phyloP scores from a whole-genome alignment of 2,113 vertebrate genomes.

The Clarias gariepinus region DNA sequence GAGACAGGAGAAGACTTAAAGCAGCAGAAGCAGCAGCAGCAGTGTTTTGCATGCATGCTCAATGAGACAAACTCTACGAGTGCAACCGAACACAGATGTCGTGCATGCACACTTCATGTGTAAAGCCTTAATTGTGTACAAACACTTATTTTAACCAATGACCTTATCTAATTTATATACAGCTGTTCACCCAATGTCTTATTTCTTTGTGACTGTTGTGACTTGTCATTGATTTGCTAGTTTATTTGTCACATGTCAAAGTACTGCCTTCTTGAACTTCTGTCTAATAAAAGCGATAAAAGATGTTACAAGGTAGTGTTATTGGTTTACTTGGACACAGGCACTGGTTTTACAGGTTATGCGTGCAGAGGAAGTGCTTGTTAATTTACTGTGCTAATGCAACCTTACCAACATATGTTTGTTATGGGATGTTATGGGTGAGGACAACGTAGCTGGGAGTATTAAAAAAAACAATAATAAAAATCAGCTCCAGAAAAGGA shows the following conservation, averaged over 20 bases:
- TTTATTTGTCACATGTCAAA: slow-evolving; percentile 33
- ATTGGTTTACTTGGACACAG: neutral
- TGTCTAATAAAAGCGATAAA: slow-evolving; percentile 41
- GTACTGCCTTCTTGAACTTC: slow-evolving; percentile 21
- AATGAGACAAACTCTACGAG: slow-evolving; percentile 65
- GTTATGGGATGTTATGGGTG: neutral
- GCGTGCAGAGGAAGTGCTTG: neutral
- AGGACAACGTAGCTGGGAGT: neutral
- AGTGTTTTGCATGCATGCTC: slow-evolving; percentile 60
- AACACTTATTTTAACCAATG: slow-evolving; percentile 55
- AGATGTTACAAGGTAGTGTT: neutral
- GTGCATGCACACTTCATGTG: slow-evolving; percentile 57
- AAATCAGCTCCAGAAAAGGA: neutral
- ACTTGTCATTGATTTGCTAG: slow-evolving; percentile 25
- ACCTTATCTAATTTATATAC: slow-evolving; percentile 61
- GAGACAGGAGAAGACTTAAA: neutral
- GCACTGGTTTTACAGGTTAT: slow-evolving; percentile 11
- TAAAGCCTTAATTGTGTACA: slow-evolving; percentile 57
- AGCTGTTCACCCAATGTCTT: slow-evolving; percentile 53
- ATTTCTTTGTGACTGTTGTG: slow-evolving; percentile 53
- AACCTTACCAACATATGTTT: neutral
- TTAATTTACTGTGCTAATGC: neutral
- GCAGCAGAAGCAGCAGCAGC: slow-evolving; percentile 35
- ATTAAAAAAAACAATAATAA: neutral
- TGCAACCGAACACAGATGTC: slow-evolving; percentile 64